Base-by-base conservation (phyloP, 2,888 invertebrate species). In the Drosophila emarginata region DNA sequence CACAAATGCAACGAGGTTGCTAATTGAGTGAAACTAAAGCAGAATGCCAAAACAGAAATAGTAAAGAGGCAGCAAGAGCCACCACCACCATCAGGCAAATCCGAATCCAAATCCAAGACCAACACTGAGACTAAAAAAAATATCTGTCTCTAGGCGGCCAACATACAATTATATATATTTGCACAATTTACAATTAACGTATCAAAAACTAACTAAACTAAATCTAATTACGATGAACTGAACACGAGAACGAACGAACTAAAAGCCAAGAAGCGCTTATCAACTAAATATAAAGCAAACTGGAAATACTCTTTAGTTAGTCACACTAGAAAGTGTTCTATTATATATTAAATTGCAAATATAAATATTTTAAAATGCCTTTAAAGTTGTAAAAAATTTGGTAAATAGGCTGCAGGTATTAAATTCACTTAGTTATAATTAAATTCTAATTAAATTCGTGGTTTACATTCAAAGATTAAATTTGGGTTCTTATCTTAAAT, bases 101-200 rank as follows among this genome's bases (percentile, higher is more conserved):
- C 80, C 78, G 69, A 72, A 63, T 67, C 74, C 18, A 18, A 45
- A 11, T 14, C 45, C 45, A 21, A 45, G 7, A 3, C 45, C 18
- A 21, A 45, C 11, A 45, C 45, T n/a, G 37, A 37, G 66, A 69
- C 67, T 64, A 72, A 70, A 67, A 67, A 70, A 72, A 39, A 67
- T 66, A 68, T 74, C 73, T 68, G 51, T 61, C 53, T 56, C 4
- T 63, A 54, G 71, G 66, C 61, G 74, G 61, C 72, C 32, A 52
- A 51, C 61, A 45, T 45, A 72, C 82, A 86, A 84, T 84, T 80
- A 86, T 80, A 83, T 79, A 65, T 79, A 81, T 79, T 84, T 83
- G 83, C 83, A 83, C 86, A 79, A 79, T 83, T 84, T 74, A 80
- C 84, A 84, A 84, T 84, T 84, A 84, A 86, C 83, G 83, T 83